Percentiles rank a stretch among this genome's conserved stretches.
Conservation (phyloP, 2,797 vertebrate genomes). For the Pseudomugil tenellus region DNA sequence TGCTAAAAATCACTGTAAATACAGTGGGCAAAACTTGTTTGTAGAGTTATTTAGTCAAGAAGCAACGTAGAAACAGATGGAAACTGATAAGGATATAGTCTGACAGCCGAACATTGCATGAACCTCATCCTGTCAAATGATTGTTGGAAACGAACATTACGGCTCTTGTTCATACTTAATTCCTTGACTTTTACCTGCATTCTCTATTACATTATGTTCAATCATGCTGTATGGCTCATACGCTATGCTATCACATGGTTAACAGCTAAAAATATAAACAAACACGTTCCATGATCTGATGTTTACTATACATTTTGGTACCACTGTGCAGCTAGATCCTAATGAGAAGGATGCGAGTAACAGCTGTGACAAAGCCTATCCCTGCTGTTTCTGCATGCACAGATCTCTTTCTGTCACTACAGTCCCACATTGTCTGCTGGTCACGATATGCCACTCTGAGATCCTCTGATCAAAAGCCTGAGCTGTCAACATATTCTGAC, state of each 20-base stretch:
- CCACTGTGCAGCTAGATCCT: neutral
- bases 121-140: neutral
- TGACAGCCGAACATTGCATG: conserved; percentile 17
- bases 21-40: conserved; percentile 12
- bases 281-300: conserved; percentile 5
- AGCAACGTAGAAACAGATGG: conserved; percentile 6
- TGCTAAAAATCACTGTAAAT: conserved; percentile 13
- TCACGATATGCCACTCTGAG: conserved; percentile 66
- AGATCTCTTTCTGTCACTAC: conserved; percentile 66
- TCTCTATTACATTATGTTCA: neutral
- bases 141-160: neutral
- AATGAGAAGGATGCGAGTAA: conserved; percentile 23
- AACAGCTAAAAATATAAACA: conserved; percentile 37
- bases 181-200: neutral
- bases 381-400: conserved; percentile 46
- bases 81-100: neutral
- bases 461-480: conserved; percentile 76
- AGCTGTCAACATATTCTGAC: conserved; percentile 68
- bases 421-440: conserved; percentile 60
- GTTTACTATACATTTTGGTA: neutral
- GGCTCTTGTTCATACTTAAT: neutral
- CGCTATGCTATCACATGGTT: conserved; percentile 5
- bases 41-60: neutral
- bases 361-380: conserved; percentile 65
- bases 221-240: neutral